phyloP scores from a whole-genome alignment of 1,140 invertebrate species.

The Hylaeus volcanicus region DNA sequence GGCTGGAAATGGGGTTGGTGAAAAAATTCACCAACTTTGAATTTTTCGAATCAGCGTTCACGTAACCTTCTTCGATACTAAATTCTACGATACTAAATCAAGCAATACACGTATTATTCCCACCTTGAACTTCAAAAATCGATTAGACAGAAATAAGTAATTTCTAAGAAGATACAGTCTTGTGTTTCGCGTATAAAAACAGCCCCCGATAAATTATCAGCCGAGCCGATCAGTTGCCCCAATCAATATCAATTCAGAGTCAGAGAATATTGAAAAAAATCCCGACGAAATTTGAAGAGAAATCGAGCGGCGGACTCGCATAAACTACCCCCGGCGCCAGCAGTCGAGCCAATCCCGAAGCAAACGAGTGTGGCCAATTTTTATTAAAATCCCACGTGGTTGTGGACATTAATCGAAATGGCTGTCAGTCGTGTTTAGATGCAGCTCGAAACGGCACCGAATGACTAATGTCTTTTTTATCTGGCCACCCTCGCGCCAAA shows the following conservation, averaged over 20 bases:
- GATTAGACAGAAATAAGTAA: too few species aligned
- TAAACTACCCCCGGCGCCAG: not conserved
- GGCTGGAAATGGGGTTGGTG: too few species aligned
- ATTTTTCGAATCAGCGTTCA: too few species aligned
- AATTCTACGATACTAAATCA: too few species aligned
- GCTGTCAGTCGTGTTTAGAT: conserved; percentile 27
- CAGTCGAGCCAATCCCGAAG: not conserved
- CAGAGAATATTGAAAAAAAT: not conserved
- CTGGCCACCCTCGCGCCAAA: conserved; percentile 49
- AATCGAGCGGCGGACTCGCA: not conserved
- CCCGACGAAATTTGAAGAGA: not conserved
- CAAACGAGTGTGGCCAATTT: not conserved
- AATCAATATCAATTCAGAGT: not conserved
- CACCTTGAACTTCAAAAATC: too few species aligned
- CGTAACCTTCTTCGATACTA: too few species aligned
- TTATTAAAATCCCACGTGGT: not conserved
- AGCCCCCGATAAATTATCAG: too few species aligned
- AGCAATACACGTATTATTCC: too few species aligned
- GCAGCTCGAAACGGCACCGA: conserved; percentile 55
- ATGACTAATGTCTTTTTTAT: conserved; percentile 77
- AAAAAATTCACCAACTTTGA: too few species aligned
- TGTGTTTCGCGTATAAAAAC: too few species aligned
- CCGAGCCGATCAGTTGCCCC: too few species aligned
- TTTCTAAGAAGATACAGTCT: too few species aligned
- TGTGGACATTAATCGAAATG: conserved; percentile 12